phyloP scores from a whole-genome alignment of 1,140 invertebrate genomes.

The Cydia splendana region DNA sequence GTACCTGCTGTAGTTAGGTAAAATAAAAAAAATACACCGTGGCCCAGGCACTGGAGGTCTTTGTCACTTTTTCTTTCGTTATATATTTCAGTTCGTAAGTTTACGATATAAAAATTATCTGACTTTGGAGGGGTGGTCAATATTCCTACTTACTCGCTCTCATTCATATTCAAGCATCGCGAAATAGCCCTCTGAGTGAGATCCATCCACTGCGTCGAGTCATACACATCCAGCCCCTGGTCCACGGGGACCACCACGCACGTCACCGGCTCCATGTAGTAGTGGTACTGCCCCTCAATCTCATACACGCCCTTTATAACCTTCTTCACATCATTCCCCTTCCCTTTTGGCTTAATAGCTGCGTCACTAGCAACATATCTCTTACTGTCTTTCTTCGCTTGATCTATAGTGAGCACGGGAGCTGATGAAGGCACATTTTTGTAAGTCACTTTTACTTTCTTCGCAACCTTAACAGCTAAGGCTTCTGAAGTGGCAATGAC shows the following conservation, averaged over 20 bases:
- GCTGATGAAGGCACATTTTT: conserved; percentile 56
- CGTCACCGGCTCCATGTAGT: conserved; percentile 81
- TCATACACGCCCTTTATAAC: conserved; percentile 64
- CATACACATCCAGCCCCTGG: conserved; percentile 82
- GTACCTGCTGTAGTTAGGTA: no score
- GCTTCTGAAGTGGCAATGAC: conserved; percentile 84
- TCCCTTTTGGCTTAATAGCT: conserved; percentile 61
- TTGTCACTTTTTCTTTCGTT: no score
- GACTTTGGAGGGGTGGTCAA: no score
- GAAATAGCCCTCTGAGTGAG: conserved; percentile 82
- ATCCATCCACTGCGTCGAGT: conserved; percentile 85
- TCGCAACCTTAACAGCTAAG: conserved; percentile 82
- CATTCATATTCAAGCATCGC: conserved; percentile 75
- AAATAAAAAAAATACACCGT: no score
- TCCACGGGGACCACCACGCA: conserved; percentile 84
- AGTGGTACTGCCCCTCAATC: conserved; percentile 71
- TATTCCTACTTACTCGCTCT: conserved; percentile 62
- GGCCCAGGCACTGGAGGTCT: no score
- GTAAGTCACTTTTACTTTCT: conserved; percentile 86
- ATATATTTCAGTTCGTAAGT: no score
- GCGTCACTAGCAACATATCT: conserved; percentile 51
- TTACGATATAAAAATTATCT: no score
- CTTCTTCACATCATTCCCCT: conserved; percentile 64
- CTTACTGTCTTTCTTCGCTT: conserved; percentile 58
- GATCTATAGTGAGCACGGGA: conserved; percentile 66